Percentiles rank a stretch among this genome's conserved stretches.
These are phyloP conservation scores for Agelastica alni DNA, from an alignment of 2,888 invertebrate genomes.

Conservation along the genomic window DNA sequence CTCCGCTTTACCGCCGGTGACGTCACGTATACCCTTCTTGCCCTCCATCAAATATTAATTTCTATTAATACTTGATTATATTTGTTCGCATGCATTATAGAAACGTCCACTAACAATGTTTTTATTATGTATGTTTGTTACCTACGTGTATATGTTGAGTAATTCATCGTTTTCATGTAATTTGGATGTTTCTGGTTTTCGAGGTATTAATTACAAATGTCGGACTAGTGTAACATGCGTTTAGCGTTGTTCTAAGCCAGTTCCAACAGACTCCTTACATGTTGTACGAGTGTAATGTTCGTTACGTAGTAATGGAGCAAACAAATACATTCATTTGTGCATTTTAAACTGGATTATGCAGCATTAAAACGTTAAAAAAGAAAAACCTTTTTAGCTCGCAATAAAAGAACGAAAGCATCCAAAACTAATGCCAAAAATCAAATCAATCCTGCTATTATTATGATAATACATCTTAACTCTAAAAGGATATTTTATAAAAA, in stretches of 20 bases:
- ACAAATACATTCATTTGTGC: no score
- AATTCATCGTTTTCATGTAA: constrained; percentile 44
- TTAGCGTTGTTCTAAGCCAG: neutral
- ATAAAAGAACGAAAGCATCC: no score
- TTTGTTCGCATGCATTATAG: constrained; percentile 51
- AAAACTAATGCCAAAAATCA: no score
- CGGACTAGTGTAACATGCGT: constrained; percentile 1
- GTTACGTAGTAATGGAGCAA: no score
- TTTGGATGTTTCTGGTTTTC: constrained; percentile 44
- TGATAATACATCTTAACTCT: no score
- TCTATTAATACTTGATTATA: constrained; percentile 51
- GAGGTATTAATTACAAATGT: constrained; percentile 38
- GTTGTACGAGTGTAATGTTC: neutral
- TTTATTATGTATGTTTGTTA: constrained; percentile 50
- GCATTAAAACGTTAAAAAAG: no score
- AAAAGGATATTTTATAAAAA: no score
- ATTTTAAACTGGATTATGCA: no score
- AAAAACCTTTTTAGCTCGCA: no score
- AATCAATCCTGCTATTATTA: no score
- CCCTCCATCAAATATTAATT: constrained; percentile 46
- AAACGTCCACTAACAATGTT: constrained; percentile 51
- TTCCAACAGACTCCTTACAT: neutral
- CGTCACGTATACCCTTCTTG: constrained; percentile 47
- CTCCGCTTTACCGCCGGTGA: constrained; percentile 42
- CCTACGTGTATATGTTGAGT: constrained; percentile 44